Conservation (phyloP, 1,140 invertebrate genomes). For the Hyles euphorbiae region DNA sequence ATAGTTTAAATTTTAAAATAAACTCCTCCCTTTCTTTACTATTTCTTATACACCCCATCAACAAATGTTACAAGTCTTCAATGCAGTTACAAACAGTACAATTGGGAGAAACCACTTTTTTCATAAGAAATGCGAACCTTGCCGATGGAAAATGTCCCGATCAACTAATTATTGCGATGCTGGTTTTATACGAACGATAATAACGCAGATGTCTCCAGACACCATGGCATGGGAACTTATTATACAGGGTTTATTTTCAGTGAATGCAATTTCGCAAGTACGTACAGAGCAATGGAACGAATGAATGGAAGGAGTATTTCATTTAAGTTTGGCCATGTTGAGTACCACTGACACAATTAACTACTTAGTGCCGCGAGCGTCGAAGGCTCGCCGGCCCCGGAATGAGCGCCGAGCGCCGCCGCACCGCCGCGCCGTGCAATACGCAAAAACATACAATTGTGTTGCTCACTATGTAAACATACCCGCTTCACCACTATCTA, state of each 20-base stretch:
- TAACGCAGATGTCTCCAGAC: too few species aligned
- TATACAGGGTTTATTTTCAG: neutral
- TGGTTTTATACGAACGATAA: too few species aligned
- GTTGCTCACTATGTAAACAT: conserved; percentile 10
- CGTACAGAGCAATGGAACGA: conserved; percentile 8
- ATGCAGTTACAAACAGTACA: too few species aligned
- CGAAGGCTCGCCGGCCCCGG: conserved; percentile 13
- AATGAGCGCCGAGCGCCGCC: conserved; percentile 1
- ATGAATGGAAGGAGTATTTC: conserved; percentile 26
- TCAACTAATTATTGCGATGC: too few species aligned
- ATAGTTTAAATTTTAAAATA: too few species aligned
- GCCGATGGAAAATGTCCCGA: too few species aligned
- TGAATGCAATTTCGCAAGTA: neutral
- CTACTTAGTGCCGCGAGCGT: conserved; percentile 30
- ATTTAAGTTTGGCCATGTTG: conserved; percentile 28
- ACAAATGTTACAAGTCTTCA: too few species aligned
- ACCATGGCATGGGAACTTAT: too few species aligned
- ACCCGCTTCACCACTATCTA: neutral
- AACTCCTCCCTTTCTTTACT: too few species aligned
- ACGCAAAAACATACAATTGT: conserved; percentile 2
- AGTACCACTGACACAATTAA: conserved; percentile 34
- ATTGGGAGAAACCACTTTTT: too few species aligned
- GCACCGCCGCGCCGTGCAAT: neutral
- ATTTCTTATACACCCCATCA: too few species aligned
- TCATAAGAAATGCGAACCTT: too few species aligned